Conservation (phyloP, 2,888 invertebrate genomes). For the Caenorhabditis sulstoni region DNA sequence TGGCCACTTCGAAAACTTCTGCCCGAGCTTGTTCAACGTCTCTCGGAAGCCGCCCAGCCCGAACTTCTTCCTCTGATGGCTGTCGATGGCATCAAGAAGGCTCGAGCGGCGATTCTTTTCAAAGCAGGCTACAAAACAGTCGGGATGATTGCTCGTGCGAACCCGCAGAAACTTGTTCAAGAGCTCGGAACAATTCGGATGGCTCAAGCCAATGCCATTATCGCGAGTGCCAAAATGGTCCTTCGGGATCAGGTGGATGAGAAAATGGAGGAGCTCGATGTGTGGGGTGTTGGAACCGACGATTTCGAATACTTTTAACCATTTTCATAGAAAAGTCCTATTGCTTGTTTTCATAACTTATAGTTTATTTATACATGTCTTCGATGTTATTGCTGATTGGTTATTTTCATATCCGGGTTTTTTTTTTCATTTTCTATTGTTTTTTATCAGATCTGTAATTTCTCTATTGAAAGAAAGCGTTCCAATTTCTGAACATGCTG, state of each 20-base stretch:
- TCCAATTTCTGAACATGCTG: too few species aligned
- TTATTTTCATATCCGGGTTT: neutral
- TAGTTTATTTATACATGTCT: neutral
- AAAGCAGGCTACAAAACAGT: slow-evolving; percentile 87
- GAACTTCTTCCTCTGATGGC: slow-evolving; percentile 91
- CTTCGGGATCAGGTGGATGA: slow-evolving; percentile 74
- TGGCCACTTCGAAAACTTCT: slow-evolving; percentile 90
- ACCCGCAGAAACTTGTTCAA: slow-evolving; percentile 82
- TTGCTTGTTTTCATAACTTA: neutral
- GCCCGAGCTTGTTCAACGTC: slow-evolving; percentile 85
- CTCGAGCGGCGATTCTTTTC: slow-evolving; percentile 89
- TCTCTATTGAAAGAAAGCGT: neutral
- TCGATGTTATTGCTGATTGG: neutral
- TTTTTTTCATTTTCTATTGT: too few species aligned
- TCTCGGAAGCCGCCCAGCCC: slow-evolving; percentile 89
- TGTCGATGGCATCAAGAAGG: slow-evolving; percentile 91
- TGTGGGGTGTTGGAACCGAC: slow-evolving; percentile 59
- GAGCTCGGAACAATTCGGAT: slow-evolving; percentile 62
- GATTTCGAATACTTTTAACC: slow-evolving; percentile 44
- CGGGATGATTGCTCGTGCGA: slow-evolving; percentile 83
- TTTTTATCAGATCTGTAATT: neutral
- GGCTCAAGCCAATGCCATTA: slow-evolving; percentile 88
- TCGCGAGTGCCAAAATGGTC: slow-evolving; percentile 88
- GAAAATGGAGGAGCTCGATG: slow-evolving; percentile 74
- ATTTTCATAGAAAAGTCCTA: neutral